These are phyloP conservation scores for Drosophila heteroneura DNA, from an alignment of 2,888 invertebrate genomes.

Conservation along the genomic window DNA sequence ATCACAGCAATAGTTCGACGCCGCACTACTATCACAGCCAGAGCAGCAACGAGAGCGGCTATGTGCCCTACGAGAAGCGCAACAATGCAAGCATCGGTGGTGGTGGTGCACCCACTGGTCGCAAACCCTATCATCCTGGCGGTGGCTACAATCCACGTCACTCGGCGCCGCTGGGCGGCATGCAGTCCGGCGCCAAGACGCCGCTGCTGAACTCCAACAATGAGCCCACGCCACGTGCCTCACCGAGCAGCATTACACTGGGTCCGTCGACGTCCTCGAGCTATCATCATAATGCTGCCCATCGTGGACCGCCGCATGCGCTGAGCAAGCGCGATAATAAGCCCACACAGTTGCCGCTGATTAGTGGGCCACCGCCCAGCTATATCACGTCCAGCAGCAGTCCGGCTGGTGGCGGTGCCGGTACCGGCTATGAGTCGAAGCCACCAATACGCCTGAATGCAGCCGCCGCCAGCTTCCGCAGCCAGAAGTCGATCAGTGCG, in stretches of 20 bases:
- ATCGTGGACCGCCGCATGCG: conserved; percentile 74
- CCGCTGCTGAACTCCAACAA: conserved; percentile 77
- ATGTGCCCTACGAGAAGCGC: conserved; percentile 77
- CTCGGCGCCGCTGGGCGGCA: conserved; percentile 62
- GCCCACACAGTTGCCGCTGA: conserved; percentile 74
- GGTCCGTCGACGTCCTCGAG: conserved; percentile 44
- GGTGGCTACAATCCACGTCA: conserved; percentile 70
- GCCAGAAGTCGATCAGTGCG: conserved; percentile 82
- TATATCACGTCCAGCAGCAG: conserved; percentile 41
- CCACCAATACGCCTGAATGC: conserved; percentile 81
- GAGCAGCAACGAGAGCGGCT: conserved; percentile 64
- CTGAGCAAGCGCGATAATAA: conserved; percentile 78
- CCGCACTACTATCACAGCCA: conserved; percentile 80
- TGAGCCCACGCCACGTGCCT: conserved; percentile 78
- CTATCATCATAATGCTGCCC: conserved; percentile 66
- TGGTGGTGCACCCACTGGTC: conserved; percentile 28
- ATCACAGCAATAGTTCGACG: conserved; percentile 79
- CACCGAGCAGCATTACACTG: conserved; percentile 72
- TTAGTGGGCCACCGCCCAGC: conserved; percentile 78
- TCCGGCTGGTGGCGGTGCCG: conserved; percentile 43
- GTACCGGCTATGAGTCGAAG: conserved; percentile 65
- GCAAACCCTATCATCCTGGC: conserved; percentile 69
- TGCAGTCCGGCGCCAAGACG: conserved; percentile 69
- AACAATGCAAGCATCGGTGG: conserved; percentile 53
- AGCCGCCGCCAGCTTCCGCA: conserved; percentile 78